Percentiles rank a stretch among this genome's conserved stretches.
phyloP scores from a whole-genome alignment of 2,797 vertebrate genomes.

The Neosilurus hyrtlii region DNA sequence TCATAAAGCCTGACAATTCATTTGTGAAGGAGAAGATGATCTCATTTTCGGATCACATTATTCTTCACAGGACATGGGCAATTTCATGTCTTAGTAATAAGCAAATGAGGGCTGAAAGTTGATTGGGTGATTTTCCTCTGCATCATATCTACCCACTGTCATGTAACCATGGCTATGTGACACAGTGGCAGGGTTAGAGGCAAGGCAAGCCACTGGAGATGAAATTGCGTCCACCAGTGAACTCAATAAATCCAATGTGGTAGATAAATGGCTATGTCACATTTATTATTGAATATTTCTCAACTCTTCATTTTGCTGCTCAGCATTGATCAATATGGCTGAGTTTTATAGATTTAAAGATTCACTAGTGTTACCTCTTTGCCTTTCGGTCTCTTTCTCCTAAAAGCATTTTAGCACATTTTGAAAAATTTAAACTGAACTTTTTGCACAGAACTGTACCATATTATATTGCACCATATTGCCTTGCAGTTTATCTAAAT shows the following conservation, averaged over 20 bases:
- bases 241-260: constrained; percentile 12
- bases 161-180: neutral
- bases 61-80: neutral
- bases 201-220: constrained; percentile 3
- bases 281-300: constrained; percentile 32
- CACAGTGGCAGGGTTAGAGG: constrained; percentile 6
- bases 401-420: neutral
- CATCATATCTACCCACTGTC: neutral
- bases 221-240: constrained; percentile 15
- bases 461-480: neutral
- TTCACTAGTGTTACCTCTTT: neutral
- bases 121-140: neutral
- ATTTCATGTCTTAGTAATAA: constrained; percentile 18
- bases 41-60: neutral
- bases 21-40: constrained; percentile 21
- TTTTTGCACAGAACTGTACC: neutral
- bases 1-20: constrained; percentile 9
- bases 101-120: constrained; percentile 12
- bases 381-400: neutral
- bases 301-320: constrained; percentile 15
- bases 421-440: neutral
- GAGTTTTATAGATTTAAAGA: neutral
- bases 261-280: constrained; percentile 10
- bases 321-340: neutral
- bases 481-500: neutral